These are phyloP conservation scores for Saguinus midas DNA, from an alignment of 2,113 vertebrate genomes.

Conservation along the genomic window DNA sequence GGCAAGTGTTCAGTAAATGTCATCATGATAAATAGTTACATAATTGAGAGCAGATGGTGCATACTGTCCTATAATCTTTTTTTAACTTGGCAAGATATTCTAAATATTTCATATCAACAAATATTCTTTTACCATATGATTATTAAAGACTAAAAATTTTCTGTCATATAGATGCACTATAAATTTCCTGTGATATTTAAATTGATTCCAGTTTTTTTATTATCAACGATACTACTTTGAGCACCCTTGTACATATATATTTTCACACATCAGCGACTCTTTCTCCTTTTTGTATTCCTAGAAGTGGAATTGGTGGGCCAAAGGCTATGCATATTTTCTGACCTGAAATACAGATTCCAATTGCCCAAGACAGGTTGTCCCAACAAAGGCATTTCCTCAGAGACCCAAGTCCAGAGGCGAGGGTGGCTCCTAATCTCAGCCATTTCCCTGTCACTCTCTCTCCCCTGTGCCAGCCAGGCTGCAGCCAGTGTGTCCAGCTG, in stretches of 20 bases:
- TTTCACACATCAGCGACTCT: background rate
- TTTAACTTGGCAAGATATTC: background rate
- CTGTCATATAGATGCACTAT: background rate
- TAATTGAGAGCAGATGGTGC: background rate
- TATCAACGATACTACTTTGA: background rate
- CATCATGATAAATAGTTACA: background rate
- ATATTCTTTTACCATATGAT: background rate
- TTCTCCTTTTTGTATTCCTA: conserved; percentile 1
- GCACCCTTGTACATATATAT: background rate
- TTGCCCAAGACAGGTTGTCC: conserved; percentile 26
- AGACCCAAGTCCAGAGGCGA: conserved; percentile 53
- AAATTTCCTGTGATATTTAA: conserved; percentile 21
- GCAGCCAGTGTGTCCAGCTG: background rate
- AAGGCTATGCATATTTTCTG: conserved; percentile 33
- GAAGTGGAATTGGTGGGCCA: background rate
- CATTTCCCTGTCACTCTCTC: background rate
- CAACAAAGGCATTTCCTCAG: conserved; percentile 22
- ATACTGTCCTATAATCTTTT: background rate
- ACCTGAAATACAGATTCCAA: background rate
- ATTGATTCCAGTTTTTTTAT: background rate
- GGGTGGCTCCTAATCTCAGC: background rate
- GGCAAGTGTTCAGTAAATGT: conserved; percentile 13
- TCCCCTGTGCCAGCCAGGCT: background rate
- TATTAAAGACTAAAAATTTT: background rate
- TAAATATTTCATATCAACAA: background rate